A percentile compares a stretch with the other conserved stretches of the same genome.
Evolutionary conservation across 2,113 vertebrate species (phyloP).

Genomic region (Prochilodus magdalenae): DNA sequence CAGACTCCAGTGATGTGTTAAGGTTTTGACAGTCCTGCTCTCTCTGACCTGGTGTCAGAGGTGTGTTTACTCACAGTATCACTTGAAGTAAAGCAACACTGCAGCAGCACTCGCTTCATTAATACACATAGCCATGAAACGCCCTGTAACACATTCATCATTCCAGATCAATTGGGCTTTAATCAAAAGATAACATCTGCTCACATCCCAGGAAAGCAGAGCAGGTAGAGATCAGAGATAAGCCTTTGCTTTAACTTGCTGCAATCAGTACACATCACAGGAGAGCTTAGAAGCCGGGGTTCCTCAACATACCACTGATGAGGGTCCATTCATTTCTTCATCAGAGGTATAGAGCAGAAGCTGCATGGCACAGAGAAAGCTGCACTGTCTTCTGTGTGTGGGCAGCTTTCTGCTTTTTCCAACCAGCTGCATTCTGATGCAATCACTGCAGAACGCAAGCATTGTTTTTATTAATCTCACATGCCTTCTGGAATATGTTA

Average conservation of each 20-base stretch:
- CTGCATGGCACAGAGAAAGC: background rate
- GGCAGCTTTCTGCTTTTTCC: constrained; percentile 28
- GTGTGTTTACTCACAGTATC: constrained; percentile 60
- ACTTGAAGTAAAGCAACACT: constrained; percentile 55
- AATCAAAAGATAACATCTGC: constrained; percentile 72
- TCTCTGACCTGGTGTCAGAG: constrained; percentile 63
- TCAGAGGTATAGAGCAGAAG: background rate
- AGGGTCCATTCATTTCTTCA: background rate
- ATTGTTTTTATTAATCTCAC: constrained; percentile 2
- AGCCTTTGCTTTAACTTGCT: constrained; percentile 58
- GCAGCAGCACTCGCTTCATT: constrained; percentile 60
- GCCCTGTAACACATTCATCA: constrained; percentile 66
- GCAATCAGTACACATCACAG: constrained; percentile 1
- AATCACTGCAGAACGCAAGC: constrained; percentile 31
- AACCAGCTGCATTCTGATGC: constrained; percentile 37
- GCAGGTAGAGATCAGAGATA: background rate
- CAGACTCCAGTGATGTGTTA: background rate
- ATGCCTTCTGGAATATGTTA: background rate
- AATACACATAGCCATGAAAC: constrained; percentile 63
- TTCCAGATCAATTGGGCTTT: constrained; percentile 66
- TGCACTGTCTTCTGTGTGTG: background rate
- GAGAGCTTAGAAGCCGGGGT: background rate
- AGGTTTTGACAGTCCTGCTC: background rate
- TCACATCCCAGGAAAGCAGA: constrained; percentile 39
- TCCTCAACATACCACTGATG: constrained; percentile 35